Evolutionary conservation across 2,888 invertebrate species (phyloP).

Genomic region (Hydroisotoma schaefferi): DNA sequence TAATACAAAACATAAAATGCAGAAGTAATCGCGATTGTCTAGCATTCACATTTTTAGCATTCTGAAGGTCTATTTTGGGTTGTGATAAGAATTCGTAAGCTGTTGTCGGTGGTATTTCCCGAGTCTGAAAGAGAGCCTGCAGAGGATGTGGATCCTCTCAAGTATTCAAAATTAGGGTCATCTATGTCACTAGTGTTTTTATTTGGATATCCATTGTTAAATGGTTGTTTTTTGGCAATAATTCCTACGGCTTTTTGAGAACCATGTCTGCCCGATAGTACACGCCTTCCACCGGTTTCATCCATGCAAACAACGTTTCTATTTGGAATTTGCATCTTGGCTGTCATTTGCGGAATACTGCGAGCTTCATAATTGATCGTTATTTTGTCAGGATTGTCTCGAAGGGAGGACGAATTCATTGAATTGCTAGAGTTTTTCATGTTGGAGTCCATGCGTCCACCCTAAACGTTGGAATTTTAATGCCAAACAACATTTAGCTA

Average conservation of each 20-base stretch:
- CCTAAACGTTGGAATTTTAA: too few species aligned
- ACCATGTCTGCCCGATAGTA: not conserved
- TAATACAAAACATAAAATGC: too few species aligned
- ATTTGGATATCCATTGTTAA: too few species aligned
- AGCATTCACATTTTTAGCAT: not conserved
- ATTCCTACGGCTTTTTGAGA: too few species aligned
- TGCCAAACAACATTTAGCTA: too few species aligned
- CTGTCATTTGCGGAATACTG: too few species aligned
- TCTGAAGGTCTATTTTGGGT: not conserved
- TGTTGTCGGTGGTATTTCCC: conserved; percentile 27
- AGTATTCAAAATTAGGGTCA: too few species aligned
- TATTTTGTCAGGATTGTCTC: not conserved
- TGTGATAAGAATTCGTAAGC: conserved; percentile 5
- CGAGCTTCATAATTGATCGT: too few species aligned
- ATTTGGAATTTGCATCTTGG: too few species aligned
- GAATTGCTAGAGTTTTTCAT: conserved; percentile 2
- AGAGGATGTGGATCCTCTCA: not conserved
- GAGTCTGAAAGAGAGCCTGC: conserved; percentile 10
- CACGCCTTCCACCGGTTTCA: not conserved
- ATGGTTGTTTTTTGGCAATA: too few species aligned
- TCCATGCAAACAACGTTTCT: conserved; percentile 1
- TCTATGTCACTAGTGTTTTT: too few species aligned
- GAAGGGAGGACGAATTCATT: not conserved
- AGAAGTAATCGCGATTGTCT: too few species aligned
- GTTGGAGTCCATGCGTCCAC: not conserved